A percentile compares a stretch with the other conserved stretches of the same genome.
These are phyloP conservation scores for Poecilia velifera DNA, from an alignment of 2,797 vertebrate genomes.

Conservation along the genomic window DNA sequence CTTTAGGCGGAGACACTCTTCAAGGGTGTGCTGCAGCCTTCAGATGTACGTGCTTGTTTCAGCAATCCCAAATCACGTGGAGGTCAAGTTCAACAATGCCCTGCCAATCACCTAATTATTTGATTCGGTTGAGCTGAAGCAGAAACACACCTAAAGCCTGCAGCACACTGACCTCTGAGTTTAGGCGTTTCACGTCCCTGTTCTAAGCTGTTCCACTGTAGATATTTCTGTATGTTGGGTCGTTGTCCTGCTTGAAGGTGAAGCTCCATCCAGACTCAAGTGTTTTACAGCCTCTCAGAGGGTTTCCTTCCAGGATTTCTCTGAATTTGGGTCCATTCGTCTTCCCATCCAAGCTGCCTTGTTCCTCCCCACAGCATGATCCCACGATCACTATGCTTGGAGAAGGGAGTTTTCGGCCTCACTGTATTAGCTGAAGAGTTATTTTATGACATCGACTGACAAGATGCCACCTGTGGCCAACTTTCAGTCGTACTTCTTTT, in stretches of 20 bases:
- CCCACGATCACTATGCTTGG: neutral
- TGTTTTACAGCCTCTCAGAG: neutral
- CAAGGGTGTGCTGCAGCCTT: neutral
- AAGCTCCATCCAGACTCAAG: neutral
- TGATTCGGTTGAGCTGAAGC: neutral
- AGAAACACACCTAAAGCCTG: neutral
- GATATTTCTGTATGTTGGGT: neutral
- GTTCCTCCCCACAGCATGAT: neutral
- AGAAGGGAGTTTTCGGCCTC: neutral
- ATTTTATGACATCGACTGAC: neutral
- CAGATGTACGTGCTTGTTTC: neutral
- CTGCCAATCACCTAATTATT: neutral
- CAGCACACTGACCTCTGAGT: neutral
- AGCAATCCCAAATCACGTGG: neutral
- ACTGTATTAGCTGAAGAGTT: neutral
- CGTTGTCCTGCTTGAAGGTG: neutral
- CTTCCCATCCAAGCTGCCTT: neutral
- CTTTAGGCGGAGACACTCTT: neutral
- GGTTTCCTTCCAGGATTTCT: neutral
- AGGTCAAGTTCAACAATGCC: neutral
- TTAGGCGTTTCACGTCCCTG: neutral
- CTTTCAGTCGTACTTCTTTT: neutral
- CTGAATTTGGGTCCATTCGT: neutral
- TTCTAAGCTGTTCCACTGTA: neutral
- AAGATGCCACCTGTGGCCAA: neutral